Evolutionary conservation across 2,113 vertebrate species (phyloP).

Genomic region (Leptosomus discolor): DNA sequence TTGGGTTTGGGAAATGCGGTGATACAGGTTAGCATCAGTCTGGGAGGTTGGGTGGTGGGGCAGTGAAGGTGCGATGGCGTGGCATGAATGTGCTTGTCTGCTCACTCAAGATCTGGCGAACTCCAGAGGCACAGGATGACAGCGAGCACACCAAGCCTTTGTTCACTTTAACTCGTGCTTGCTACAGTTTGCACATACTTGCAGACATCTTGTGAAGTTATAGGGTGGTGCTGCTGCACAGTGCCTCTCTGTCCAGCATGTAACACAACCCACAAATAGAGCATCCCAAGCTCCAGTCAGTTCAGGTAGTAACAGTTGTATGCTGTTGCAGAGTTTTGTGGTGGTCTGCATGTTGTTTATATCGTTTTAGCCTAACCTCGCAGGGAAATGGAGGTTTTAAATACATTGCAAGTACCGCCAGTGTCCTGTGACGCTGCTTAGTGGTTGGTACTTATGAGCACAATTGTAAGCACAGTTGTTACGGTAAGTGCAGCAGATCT

Average conservation of each 20-base stretch:
- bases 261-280: neutral
- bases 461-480: neutral
- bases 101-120: no score
- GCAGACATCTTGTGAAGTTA: neutral
- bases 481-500: neutral
- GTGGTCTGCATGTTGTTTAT: neutral
- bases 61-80: fast-evolving
- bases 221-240: neutral
- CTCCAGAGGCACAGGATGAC: no score
- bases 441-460: neutral
- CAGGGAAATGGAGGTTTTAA: neutral
- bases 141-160: fast-evolving
- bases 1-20: fast-evolving
- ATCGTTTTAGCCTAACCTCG: neutral
- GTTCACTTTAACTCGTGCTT: neutral
- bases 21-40: neutral
- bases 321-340: neutral
- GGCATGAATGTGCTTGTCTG: fast-evolving
- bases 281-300: neutral
- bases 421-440: neutral
- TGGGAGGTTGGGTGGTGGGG: neutral
- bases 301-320: neutral
- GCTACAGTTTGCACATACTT: neutral
- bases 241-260: neutral
- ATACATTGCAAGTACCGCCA: neutral